A percentile compares a stretch with the other conserved stretches of the same genome.
Evolutionary conservation across 2,888 invertebrate species (phyloP).

Genomic region (Xanthia icteritia): DNA sequence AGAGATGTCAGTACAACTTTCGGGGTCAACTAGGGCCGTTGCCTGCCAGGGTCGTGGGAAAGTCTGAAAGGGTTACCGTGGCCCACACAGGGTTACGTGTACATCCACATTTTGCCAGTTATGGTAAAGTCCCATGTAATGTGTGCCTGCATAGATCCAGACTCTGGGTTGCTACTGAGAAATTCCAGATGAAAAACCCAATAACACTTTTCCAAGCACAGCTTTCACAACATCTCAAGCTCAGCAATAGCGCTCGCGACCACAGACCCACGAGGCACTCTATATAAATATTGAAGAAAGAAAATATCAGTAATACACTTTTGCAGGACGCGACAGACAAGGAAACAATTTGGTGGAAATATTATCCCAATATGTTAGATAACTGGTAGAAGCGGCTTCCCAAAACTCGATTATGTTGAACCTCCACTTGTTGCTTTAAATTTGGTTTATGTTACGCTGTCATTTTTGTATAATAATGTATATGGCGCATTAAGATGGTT

Average conservation of each 20-base stretch:
- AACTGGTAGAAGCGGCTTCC: background rate
- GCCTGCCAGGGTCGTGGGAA: no score
- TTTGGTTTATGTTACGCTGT: slow-evolving; percentile 10
- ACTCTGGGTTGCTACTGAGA: background rate
- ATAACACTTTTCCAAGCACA: background rate
- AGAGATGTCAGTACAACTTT: no score
- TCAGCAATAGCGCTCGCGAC: background rate
- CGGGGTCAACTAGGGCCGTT: no score
- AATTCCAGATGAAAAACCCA: background rate
- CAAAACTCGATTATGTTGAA: slow-evolving; percentile 20
- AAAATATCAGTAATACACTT: background rate
- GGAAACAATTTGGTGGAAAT: slow-evolving; percentile 23
- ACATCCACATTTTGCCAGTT: no score
- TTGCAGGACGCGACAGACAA: slow-evolving; percentile 2
- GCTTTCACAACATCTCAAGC: background rate
- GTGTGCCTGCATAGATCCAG: background rate
- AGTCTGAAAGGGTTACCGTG: no score
- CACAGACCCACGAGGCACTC: background rate
- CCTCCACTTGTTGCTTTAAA: slow-evolving; percentile 42
- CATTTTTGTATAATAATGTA: background rate
- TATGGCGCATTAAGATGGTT: no score
- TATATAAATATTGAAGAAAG: background rate
- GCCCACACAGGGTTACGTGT: no score
- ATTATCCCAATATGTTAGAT: slow-evolving; percentile 16
- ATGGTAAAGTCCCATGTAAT: background rate